Base-by-base conservation (phyloP, 2,888 invertebrate genomes). In the Pemphredon lugubris region DNA sequence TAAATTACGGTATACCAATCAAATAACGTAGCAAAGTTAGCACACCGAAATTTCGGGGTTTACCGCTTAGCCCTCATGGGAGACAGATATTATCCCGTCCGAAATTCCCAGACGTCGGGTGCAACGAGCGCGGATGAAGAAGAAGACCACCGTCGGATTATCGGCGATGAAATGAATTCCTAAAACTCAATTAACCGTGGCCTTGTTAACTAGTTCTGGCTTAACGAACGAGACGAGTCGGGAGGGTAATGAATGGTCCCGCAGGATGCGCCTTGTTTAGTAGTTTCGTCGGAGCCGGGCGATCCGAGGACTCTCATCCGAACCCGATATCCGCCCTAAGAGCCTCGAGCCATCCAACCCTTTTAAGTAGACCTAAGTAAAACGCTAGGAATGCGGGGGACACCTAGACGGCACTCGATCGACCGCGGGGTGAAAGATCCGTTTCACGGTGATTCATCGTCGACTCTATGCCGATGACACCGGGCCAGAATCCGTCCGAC, bases 101-200 rank as follows among this genome's bases (percentile, higher is more conserved):
- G 66, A 64, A 73, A 77, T 77, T 77, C 75, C 61, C 64, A 55
- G 58, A 63, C 64, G 59, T 54, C 54, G 71, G 50, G 34, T 37
- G 42, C 20, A 34, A 18, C 57, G 54, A 20, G 51, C 42, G 53
- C 20, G 39, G 40, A 45, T 37, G 53, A n/a, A n/a, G n/a, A 55
- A 54, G 61, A 45, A 71, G 73, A 74, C 67, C 77, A 61, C 69
- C 61, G 73, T 58, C 60, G 60, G 63, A 63, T 83, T 86, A 86
- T 86, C 86, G 74, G 66, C 68, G 54, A 71, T 75, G 61, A 82
- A 83, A 84, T 81, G 86, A 85, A 84, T 86, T 85, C 85, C 84
- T 75, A 82, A 86, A 86, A 85, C 82, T 82, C 82, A 86, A 86
- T 86, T 84, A 86, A 84, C 81, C 78, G 76, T 73, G 68, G 67